Evolutionary conservation across 2,888 invertebrate species (phyloP).

Genomic region (Calliphora vomitoria): DNA sequence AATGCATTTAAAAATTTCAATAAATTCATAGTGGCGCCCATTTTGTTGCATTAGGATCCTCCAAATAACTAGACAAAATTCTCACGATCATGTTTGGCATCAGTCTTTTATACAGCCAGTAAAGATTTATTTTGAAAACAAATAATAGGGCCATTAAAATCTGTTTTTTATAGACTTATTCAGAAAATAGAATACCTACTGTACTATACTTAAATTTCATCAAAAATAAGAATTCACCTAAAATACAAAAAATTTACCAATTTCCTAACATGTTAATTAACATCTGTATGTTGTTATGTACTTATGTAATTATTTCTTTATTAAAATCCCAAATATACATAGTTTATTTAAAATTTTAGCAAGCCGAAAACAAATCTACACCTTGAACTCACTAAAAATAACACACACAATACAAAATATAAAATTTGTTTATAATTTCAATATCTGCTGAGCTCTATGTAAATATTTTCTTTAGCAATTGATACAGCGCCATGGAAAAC

Average conservation of each 20-base stretch:
- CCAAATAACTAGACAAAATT: no score
- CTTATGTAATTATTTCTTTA: neutral
- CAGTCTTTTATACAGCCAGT: no score
- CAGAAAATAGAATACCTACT: neutral
- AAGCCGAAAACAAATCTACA: conserved; percentile 32
- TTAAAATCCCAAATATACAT: conserved; percentile 1
- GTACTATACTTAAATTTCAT: neutral
- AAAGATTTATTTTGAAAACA: no score
- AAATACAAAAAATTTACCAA: neutral
- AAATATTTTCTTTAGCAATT: conserved; percentile 36
- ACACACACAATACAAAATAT: conserved; percentile 2
- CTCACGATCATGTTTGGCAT: no score
- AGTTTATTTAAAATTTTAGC: conserved; percentile 47
- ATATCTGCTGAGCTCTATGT: neutral
- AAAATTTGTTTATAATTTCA: conserved; percentile 25
- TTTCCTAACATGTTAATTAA: conserved; percentile 37
- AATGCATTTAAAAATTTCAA: neutral
- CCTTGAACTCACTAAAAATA: conserved; percentile 44
- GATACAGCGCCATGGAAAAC: neutral
- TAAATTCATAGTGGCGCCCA: neutral
- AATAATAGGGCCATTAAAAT: no score
- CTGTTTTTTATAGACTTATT: no score
- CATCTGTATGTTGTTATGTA: conserved; percentile 18
- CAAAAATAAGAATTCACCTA: neutral
- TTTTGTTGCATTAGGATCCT: no score